phyloP scores from a whole-genome alignment of 2,797 vertebrate species.

The Acanthiza pusilla region DNA sequence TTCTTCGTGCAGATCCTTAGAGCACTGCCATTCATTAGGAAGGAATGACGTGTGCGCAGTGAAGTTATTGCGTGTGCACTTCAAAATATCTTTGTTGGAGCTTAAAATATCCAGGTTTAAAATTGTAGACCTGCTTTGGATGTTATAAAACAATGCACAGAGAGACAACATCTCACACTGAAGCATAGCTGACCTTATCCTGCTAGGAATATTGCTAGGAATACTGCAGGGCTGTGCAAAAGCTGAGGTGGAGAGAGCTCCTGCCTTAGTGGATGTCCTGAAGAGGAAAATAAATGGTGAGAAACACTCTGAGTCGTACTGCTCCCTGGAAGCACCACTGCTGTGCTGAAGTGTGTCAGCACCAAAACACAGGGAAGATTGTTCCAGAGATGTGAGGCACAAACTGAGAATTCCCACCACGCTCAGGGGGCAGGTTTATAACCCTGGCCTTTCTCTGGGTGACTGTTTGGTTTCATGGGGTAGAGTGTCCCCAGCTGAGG shows the following conservation, averaged over 20 bases:
- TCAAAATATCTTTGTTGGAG: background rate
- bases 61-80: background rate
- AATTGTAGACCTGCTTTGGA: background rate
- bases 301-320: background rate
- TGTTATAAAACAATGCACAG: background rate
- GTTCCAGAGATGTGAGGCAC: background rate
- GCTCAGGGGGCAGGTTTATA: accelerated
- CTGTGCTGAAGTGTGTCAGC: background rate
- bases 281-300: background rate
- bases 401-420: background rate
- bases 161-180: background rate
- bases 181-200: background rate
- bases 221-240: background rate
- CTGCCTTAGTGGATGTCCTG: background rate
- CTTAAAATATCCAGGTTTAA: background rate
- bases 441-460: background rate
- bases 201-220: background rate
- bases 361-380: background rate
- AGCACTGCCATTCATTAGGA: background rate
- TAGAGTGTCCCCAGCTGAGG: background rate
- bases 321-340: background rate
- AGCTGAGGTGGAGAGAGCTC: background rate
- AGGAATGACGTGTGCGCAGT: background rate
- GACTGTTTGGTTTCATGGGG: background rate
- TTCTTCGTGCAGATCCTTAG: background rate